Base-by-base conservation (phyloP, 2,797 vertebrate species). In the Coranthus polyacanthus region DNA sequence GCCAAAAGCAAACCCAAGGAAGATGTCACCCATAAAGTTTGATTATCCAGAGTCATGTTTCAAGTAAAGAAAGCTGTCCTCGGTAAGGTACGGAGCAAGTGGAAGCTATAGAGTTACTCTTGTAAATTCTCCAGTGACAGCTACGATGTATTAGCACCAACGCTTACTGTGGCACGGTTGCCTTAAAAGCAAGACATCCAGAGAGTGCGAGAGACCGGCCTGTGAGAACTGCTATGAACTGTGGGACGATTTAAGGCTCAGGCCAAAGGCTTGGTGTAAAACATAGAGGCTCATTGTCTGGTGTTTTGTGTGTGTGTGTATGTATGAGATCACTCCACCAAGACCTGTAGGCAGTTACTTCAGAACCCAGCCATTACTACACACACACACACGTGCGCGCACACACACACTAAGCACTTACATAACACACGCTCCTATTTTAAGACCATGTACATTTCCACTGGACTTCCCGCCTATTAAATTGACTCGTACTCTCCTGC, bases 361-460 rank as follows among this genome's bases (percentile, higher is more conserved):
- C 45, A 81, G 47, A 78, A 72, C 62, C 51, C 7, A 46, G 55
- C 44, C 57, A 82, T 24, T 9, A 47, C 42, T 11, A 47, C 41
- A 64, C 49, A 44, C 38, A 49, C 54, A 43, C 57, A 64, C 68
- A 55, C 18, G 55, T 61, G 46, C 56, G 50, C 55, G 18, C 38
- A 52, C 20, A 52, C 66, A 65, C 81, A 75, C 68, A 66, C 79
- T 37, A 64, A 68, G 54, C 63, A 70, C 79, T 94, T 93, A 89
- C 60, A 86, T 93, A 94, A 93, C 63, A 57, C 65, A 61, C 60
- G 54, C 45, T 79, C 79, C 91, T 94, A 91, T 93, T 93, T 92
- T 92, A 89, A 87, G 91, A 87, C 43, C 83, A 82, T 76, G 88
- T 88, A 90, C 86, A 89, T 90, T 93, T 93, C 91, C 93, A 89